phyloP scores from a whole-genome alignment of 2,113 vertebrate species.

The Gopherus evgoodei region DNA sequence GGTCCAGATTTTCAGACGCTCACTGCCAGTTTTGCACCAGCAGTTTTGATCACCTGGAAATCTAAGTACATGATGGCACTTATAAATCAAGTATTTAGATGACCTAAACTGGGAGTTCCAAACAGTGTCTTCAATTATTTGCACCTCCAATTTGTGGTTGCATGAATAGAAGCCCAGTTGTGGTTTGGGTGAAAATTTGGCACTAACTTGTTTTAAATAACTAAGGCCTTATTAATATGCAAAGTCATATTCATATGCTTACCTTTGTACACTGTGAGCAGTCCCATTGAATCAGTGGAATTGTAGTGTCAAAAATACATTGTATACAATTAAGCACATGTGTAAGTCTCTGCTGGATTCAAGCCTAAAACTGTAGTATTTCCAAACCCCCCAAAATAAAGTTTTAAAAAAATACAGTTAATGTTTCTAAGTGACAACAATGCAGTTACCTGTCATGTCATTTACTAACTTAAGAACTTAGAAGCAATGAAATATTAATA shows the following conservation, averaged over 20 bases:
- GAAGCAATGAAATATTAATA: constrained; percentile 13
- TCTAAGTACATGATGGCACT: background rate
- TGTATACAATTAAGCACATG: background rate
- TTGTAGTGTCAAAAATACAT: rapidly evolving
- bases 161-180: background rate
- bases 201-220: background rate
- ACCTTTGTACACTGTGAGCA: background rate
- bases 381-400: background rate
- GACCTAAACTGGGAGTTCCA: background rate
- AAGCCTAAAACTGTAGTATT: background rate
- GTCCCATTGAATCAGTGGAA: background rate
- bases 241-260: background rate
- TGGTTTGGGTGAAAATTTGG: background rate
- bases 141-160: background rate
- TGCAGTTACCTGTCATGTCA: background rate
- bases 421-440: background rate
- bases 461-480: constrained; percentile 15
- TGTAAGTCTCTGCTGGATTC: background rate
- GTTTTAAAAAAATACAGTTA: background rate
- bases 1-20: background rate
- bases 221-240: background rate
- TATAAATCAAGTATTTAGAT: background rate
- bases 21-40: background rate
- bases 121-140: background rate
- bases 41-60: background rate